These are phyloP conservation scores for Xanthia togata DNA, from an alignment of 2,888 invertebrate genomes.

Conservation along the genomic window DNA sequence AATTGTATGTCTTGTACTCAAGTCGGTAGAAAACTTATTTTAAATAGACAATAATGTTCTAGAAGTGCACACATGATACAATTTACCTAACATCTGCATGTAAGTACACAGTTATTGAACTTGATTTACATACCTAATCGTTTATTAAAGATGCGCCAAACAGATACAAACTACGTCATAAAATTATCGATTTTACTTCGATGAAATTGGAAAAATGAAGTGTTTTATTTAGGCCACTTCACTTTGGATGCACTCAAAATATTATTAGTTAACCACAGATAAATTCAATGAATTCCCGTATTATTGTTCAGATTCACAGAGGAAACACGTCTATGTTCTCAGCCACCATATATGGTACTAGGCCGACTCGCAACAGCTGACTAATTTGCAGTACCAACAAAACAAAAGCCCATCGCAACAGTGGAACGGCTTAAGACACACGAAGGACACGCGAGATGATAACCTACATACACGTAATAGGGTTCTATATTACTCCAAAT, in stretches of 20 bases:
- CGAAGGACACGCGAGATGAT: constrained; percentile 71
- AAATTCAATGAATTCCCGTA: constrained; percentile 7
- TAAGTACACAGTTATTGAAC: constrained; percentile 1
- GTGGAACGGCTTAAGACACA: constrained; percentile 71
- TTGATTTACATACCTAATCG: constrained; percentile 52
- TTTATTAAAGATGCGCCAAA: constrained; percentile 34
- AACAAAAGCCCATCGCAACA: constrained; percentile 77
- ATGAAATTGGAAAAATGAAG: constrained; percentile 59
- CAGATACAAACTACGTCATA: constrained; percentile 52
- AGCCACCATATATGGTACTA: constrained; percentile 82
- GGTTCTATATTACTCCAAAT: constrained; percentile 70
- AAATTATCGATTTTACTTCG: constrained; percentile 33
- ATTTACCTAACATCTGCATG: not conserved
- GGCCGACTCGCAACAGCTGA: constrained; percentile 85
- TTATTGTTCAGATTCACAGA: constrained; percentile 23
- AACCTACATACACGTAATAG: constrained; percentile 74
- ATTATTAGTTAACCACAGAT: not conserved
- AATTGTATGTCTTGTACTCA: not conserved
- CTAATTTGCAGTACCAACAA: constrained; percentile 86
- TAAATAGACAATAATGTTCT: not conserved
- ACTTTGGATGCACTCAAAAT: constrained; percentile 43
- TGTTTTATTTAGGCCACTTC: constrained; percentile 49
- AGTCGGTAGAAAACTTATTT: not conserved
- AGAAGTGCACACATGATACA: not conserved
- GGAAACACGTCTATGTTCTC: constrained; percentile 78